Percentiles rank a stretch among this genome's conserved stretches.
Evolutionary conservation across 2,888 invertebrate genomes (phyloP).

Genomic region (Ctena decussata): DNA sequence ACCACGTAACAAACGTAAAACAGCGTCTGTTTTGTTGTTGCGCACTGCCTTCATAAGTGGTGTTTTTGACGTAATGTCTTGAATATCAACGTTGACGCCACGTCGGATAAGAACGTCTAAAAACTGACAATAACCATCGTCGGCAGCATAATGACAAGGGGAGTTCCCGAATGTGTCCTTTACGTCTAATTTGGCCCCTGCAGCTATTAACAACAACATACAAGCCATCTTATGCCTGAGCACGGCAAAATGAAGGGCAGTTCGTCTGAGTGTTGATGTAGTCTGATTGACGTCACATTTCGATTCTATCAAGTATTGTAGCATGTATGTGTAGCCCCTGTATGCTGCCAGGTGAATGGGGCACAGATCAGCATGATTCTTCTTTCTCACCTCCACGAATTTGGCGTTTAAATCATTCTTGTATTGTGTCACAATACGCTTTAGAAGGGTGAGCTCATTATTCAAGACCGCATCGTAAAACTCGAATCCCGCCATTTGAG

Average conservation of each 20-base stretch:
- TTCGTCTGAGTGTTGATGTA: slow-evolving; percentile 84
- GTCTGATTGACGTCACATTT: slow-evolving; percentile 86
- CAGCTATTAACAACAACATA: slow-evolving; percentile 84
- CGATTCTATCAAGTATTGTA: slow-evolving; percentile 84
- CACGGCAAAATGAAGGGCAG: slow-evolving; percentile 87
- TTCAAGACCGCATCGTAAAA: slow-evolving; percentile 87
- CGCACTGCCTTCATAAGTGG: slow-evolving; percentile 86
- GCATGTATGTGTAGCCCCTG: slow-evolving; percentile 85
- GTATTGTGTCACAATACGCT: slow-evolving; percentile 85
- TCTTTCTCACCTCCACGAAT: slow-evolving; percentile 85
- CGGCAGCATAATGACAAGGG: slow-evolving; percentile 86
- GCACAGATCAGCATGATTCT: slow-evolving; percentile 86
- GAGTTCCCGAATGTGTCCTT: slow-evolving; percentile 86
- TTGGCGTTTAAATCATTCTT: slow-evolving; percentile 86
- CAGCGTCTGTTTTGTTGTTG: slow-evolving; percentile 86
- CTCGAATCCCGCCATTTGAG: slow-evolving; percentile 84
- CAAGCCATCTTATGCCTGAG: slow-evolving; percentile 86
- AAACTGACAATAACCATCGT: slow-evolving; percentile 86
- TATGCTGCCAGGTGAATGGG: slow-evolving; percentile 86
- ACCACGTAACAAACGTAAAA: slow-evolving; percentile 82
- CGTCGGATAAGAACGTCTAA: slow-evolving; percentile 84
- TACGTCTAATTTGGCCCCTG: slow-evolving; percentile 85
- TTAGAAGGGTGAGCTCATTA: slow-evolving; percentile 84
- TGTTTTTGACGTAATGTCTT: slow-evolving; percentile 86
- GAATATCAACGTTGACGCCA: slow-evolving; percentile 84